phyloP scores from a whole-genome alignment of 2,888 invertebrate genomes.

The Fabriciana adippe region DNA sequence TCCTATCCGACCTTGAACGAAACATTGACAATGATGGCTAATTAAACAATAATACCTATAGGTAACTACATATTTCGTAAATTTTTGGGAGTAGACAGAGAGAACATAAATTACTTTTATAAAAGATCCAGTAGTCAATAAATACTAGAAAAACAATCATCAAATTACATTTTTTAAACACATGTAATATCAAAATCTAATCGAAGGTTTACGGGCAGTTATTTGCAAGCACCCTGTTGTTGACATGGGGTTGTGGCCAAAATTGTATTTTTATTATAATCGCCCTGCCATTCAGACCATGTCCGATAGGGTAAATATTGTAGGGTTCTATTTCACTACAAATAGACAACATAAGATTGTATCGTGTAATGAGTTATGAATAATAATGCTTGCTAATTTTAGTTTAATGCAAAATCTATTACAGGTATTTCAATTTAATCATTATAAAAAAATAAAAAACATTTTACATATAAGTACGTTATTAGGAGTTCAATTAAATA shows the following conservation, averaged over 20 bases:
- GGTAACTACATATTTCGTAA: too few species aligned
- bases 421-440: background rate
- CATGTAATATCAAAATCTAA: conserved; percentile 32
- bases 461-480: too few species aligned
- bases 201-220: conserved; percentile 60
- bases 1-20: too few species aligned
- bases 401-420: conserved; percentile 12
- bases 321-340: conserved; percentile 59
- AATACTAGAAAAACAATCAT: background rate
- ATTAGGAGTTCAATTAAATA: too few species aligned
- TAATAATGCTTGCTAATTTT: conserved; percentile 41
- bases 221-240: conserved; percentile 74
- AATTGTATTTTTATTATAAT: conserved; percentile 82
- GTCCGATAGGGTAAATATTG: conserved; percentile 71
- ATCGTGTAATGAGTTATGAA: conserved; percentile 62
- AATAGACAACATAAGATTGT: conserved; percentile 52
- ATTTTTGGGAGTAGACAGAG: too few species aligned
- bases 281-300: conserved; percentile 67
- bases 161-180: conserved; percentile 24
- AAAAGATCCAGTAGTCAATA: background rate
- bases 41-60: too few species aligned
- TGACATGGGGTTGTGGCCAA: conserved; percentile 73
- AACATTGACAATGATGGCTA: too few species aligned
- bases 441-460: too few species aligned
- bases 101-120: too few species aligned